phyloP scores from a whole-genome alignment of 2,888 invertebrate species.

The Drosophila diplacantha region DNA sequence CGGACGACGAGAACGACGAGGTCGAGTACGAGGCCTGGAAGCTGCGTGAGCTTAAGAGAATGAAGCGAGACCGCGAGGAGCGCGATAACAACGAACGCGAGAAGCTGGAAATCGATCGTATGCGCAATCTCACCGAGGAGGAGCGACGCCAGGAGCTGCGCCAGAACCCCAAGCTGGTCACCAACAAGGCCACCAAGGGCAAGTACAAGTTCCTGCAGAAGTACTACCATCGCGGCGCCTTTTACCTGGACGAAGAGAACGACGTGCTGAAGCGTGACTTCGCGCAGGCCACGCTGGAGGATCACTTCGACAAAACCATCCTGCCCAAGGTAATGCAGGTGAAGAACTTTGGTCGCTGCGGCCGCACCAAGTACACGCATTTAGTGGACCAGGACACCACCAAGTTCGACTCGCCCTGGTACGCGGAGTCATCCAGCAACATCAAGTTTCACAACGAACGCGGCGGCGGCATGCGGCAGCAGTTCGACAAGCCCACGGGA shows the following conservation, averaged over 20 bases:
- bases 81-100: conserved; percentile 93
- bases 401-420: conserved; percentile 98
- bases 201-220: conserved; percentile 99
- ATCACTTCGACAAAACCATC: conserved; percentile 99
- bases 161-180: conserved; percentile 93
- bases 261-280: conserved; percentile 95
- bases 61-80: conserved; percentile 97
- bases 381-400: conserved; percentile 99
- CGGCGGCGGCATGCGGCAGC: conserved; percentile 95
- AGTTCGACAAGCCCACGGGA: conserved; percentile 90
- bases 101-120: conserved; percentile 89
- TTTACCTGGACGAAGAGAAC: conserved; percentile 96
- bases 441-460: conserved; percentile 91
- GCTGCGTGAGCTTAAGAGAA: conserved; percentile 94
- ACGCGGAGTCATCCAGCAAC: conserved; percentile 92
- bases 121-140: conserved; percentile 97
- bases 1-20: conserved; percentile 97
- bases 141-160: conserved; percentile 93
- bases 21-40: conserved; percentile 99
- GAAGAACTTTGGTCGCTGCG: conserved; percentile 99
- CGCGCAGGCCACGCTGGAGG: conserved; percentile 96
- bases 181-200: conserved; percentile 96
- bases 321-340: conserved; percentile 99
- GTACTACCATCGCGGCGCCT: conserved; percentile 99
- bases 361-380: conserved; percentile 99